These are phyloP conservation scores for Melitaea athalia DNA, from an alignment of 2,888 invertebrate genomes.

Conservation along the genomic window DNA sequence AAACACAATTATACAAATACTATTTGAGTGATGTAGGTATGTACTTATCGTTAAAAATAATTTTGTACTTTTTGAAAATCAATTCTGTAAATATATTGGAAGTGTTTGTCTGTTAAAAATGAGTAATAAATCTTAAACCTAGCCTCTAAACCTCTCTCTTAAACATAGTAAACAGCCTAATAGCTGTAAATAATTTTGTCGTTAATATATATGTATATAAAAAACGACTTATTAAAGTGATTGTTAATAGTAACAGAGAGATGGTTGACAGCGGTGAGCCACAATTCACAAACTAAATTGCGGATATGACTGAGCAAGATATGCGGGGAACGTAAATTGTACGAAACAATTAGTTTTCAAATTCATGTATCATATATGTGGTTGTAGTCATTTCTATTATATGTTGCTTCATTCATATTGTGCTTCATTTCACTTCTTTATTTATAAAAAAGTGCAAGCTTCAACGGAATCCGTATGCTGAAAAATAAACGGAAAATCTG, in stretches of 20 bases:
- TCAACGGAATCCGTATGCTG: too few species aligned
- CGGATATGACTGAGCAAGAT: constrained; percentile 6
- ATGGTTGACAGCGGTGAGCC: constrained; percentile 8
- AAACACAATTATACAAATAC: too few species aligned
- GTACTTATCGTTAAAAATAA: too few species aligned
- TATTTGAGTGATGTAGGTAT: too few species aligned
- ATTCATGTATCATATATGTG: constrained; percentile 1
- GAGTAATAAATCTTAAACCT: not conserved
- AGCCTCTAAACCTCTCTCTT: too few species aligned
- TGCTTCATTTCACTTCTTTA: not conserved
- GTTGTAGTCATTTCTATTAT: not conserved
- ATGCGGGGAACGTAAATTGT: not conserved
- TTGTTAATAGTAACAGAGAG: constrained; percentile 14
- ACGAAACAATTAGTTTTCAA: constrained; percentile 7
- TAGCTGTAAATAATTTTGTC: not conserved
- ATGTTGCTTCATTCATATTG: not conserved
- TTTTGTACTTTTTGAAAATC: too few species aligned
- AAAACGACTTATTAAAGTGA: not conserved
- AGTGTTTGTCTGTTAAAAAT: not conserved
- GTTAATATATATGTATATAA: not conserved
- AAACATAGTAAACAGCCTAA: not conserved
- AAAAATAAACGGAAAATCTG: too few species aligned
- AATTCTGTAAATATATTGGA: too few species aligned
- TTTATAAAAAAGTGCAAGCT: not conserved
- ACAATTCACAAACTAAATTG: constrained; percentile 14